Conservation (phyloP, 2,888 invertebrate species). For the Leuctra nigra region DNA sequence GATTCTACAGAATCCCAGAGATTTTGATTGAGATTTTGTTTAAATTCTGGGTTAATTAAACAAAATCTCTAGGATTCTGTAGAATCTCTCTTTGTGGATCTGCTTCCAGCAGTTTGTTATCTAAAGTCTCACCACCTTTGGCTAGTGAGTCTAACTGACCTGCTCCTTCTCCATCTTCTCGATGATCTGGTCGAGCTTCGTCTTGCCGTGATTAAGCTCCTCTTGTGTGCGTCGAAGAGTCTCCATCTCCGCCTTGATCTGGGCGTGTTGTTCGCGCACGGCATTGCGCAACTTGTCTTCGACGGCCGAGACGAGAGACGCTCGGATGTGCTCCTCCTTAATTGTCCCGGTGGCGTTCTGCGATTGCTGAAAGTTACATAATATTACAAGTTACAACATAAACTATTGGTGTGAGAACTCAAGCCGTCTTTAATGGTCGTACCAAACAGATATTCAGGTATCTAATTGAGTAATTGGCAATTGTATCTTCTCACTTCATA, state of each 20-base stretch:
- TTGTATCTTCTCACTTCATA: neutral
- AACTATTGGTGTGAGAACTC: neutral
- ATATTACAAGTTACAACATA: neutral
- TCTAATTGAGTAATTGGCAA: neutral
- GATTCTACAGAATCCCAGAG: too few species aligned
- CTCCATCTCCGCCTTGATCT: slow-evolving; percentile 86
- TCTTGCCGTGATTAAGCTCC: slow-evolving; percentile 78
- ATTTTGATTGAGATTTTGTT: too few species aligned
- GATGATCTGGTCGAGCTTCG: slow-evolving; percentile 72
- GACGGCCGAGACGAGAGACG: slow-evolving; percentile 88
- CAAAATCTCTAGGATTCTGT: too few species aligned
- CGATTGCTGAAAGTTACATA: neutral
- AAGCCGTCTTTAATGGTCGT: too few species aligned
- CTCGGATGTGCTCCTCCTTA: slow-evolving; percentile 90
- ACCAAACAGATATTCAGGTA: neutral
- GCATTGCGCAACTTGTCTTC: slow-evolving; percentile 87
- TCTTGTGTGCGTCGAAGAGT: slow-evolving; percentile 80
- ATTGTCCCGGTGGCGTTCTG: slow-evolving; percentile 67
- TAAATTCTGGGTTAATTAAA: too few species aligned
- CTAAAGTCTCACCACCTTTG: too few species aligned
- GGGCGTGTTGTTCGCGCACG: slow-evolving; percentile 83
- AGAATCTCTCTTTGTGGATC: too few species aligned
- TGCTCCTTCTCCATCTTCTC: slow-evolving; percentile 67
- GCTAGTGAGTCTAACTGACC: too few species aligned
- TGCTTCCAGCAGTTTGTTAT: too few species aligned